Conservation (phyloP, 2,797 vertebrate genomes). For the Sebastes cheni region DNA sequence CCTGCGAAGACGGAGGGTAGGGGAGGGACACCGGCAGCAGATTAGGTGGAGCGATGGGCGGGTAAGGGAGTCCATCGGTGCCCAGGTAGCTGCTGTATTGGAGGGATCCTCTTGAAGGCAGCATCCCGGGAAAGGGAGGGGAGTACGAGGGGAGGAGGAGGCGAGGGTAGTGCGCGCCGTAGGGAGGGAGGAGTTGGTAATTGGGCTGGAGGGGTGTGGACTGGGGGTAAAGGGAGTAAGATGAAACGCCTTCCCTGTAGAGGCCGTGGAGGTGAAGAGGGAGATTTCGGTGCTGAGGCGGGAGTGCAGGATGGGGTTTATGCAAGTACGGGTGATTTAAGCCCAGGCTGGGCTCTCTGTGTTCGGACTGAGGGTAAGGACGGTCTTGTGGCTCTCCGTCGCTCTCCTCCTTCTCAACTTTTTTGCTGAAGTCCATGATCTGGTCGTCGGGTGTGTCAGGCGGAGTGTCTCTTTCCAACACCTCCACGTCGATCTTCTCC, state of each 20-base stretch:
- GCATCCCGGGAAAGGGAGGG: conserved; percentile 61
- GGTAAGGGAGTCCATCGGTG: conserved; percentile 65
- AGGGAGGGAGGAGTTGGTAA: conserved; percentile 75
- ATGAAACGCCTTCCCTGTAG: conserved; percentile 73
- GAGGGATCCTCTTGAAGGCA: conserved; percentile 60
- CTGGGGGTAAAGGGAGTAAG: conserved; percentile 75
- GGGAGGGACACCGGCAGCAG: conserved; percentile 60
- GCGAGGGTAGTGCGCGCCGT: conserved; percentile 65
- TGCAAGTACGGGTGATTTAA: conserved; percentile 33
- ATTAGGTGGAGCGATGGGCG: conserved; percentile 44
- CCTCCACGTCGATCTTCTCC: conserved; percentile 79
- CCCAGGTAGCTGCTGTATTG: conserved; percentile 60
- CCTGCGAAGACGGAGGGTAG: conserved; percentile 51
- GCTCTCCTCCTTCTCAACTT: conserved; percentile 48
- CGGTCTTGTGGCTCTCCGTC: conserved; percentile 25
- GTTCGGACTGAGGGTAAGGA: conserved; percentile 26
- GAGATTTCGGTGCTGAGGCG: conserved; percentile 51
- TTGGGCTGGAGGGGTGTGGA: conserved; percentile 69
- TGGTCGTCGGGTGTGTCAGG: conserved; percentile 81
- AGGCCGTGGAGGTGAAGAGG: conserved; percentile 76
- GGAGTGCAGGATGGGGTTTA: conserved; percentile 20
- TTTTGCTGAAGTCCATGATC: conserved; percentile 78
- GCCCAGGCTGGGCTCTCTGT: conserved; percentile 25
- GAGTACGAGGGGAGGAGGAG: conserved; percentile 75
- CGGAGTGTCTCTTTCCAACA: conserved; percentile 78